Conservation (phyloP, 1,140 invertebrate genomes). For the Calosoma granatense region DNA sequence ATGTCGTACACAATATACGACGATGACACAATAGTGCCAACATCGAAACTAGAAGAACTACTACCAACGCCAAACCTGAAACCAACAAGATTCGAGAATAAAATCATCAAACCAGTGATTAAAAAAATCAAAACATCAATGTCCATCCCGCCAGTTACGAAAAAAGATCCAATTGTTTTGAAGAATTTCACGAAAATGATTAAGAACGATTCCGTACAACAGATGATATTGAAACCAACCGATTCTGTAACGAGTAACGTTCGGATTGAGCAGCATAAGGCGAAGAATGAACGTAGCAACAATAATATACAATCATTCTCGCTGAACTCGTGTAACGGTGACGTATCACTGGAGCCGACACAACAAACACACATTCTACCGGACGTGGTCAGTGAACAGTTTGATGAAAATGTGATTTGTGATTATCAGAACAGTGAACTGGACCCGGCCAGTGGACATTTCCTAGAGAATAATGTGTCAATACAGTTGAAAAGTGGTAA, state of each 20-base stretch:
- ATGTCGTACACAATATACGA: slow-evolving; percentile 19
- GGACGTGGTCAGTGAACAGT: neutral
- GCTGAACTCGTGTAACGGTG: neutral
- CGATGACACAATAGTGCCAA: slow-evolving; percentile 22
- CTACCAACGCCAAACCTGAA: slow-evolving; percentile 1
- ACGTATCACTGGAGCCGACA: neutral
- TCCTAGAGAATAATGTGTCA: neutral
- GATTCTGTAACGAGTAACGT: too few species aligned
- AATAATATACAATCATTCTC: neutral
- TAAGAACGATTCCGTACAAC: neutral
- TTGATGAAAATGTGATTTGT: neutral
- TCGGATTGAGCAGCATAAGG: neutral
- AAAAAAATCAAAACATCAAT: slow-evolving; percentile 10
- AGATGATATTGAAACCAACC: neutral
- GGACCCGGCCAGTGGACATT: neutral
- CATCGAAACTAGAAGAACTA: slow-evolving; percentile 16
- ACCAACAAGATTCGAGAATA: slow-evolving; percentile 12
- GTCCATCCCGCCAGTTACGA: neutral
- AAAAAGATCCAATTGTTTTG: neutral
- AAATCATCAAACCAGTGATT: neutral
- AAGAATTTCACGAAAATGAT: neutral
- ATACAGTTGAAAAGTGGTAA: neutral
- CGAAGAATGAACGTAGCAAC: neutral
- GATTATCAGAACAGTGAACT: too few species aligned
- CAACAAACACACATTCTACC: neutral